phyloP scores from a whole-genome alignment of 30 jellyfish, hydroid and myxozoan species.

The Cassiopea xamachana region DNA sequence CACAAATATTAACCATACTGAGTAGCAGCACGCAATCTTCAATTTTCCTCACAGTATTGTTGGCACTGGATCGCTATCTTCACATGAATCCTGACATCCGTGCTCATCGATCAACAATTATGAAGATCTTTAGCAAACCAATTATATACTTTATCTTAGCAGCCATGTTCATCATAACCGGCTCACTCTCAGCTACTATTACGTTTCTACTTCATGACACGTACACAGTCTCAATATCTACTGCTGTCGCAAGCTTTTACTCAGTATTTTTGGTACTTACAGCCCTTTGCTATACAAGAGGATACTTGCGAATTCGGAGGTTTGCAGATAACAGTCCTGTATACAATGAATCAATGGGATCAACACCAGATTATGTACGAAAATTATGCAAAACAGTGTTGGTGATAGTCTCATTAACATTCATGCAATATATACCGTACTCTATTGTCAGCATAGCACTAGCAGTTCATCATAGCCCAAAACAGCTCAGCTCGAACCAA shows the following conservation, averaged over 20 bases:
- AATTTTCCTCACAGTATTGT: background rate
- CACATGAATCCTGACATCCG: conserved; percentile 11
- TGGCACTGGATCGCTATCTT: conserved; percentile 20
- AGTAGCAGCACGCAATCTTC: background rate
- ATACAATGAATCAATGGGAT: background rate
- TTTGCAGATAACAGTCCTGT: conserved; percentile 1
- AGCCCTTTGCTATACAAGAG: background rate
- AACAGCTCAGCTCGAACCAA: background rate
- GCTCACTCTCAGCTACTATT: background rate
- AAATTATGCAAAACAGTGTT: conserved; percentile 20
- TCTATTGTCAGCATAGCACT: background rate
- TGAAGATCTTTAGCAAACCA: conserved; percentile 5
- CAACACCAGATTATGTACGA: conserved; percentile 8
- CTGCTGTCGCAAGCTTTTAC: background rate
- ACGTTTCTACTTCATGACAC: background rate
- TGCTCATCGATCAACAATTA: background rate
- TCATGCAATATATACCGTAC: background rate
- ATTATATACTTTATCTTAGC: background rate
- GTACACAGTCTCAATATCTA: background rate
- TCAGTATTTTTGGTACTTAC: background rate
- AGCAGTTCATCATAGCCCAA: background rate
- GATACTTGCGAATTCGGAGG: conserved; percentile 17
- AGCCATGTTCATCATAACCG: background rate
- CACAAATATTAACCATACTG: background rate
- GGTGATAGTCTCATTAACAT: background rate